Evolutionary conservation across 2,113 vertebrate species (phyloP), one percentile per base, ranked within the genome.

Genomic region (Eurypyga helias): DNA sequence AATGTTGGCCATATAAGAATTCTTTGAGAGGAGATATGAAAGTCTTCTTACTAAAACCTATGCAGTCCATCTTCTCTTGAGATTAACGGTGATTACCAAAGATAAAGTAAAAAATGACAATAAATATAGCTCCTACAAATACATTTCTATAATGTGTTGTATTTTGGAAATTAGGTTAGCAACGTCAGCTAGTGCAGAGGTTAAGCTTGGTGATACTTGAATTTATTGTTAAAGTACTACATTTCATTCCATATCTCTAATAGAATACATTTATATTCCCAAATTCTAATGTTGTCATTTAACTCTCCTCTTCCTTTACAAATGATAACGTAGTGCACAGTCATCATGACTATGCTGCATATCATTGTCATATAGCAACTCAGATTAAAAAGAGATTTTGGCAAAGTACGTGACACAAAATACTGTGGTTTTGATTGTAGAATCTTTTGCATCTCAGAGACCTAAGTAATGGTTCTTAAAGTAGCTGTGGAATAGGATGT

Each of bases 1-100:
- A 88, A 45, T 91, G 78, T 95, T 98, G 88, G 82, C 83, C 98
- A 79, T 93, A 43, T 78, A 62, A 88, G 55, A 88, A 83, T 54
- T 34, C 20, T 38, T 57, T 69, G 76, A 23, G 6, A 43, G 33
- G 34, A 67, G 31, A 43, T 69, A 49, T 3, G 5, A 26, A 58
- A 51, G 34, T 58, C 19, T 15, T 48, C 28, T 69, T 77, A 31
- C 28, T 86, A 28, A 83, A 78, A 71, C 28, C 38, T 17, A 4
- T 23, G 15, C 16, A 34, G 33, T 41, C 25, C 19, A 38, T 69
- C 34, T 61, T 76, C 24, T 85, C 31, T 52, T 67, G 57, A 49
- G 38, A 54, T 83, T 52, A 66, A 48, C 66, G 19, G 17, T 0
- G 0, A 65, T 77, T 82, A 75, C 24, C 41, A 43, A 62, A 62